Percentiles rank a stretch among this genome's conserved stretches.
Conservation (phyloP, 2,113 vertebrate species). For the Salminus brasiliensis region DNA sequence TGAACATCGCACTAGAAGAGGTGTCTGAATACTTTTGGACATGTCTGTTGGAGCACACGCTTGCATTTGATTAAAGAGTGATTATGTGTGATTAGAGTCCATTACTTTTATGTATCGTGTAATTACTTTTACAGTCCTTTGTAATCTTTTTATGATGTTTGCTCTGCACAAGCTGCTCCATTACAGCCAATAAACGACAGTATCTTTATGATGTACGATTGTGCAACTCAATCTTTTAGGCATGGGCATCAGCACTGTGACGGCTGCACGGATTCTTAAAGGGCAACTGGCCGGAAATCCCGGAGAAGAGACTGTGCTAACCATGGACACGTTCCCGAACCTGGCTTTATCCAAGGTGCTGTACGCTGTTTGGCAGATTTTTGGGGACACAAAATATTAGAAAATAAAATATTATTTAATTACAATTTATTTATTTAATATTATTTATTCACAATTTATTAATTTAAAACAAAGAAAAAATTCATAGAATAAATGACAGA, state of each 20-base stretch:
- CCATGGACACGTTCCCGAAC: constrained; percentile 81
- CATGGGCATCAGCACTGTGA: constrained; percentile 81
- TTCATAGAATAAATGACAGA: no score
- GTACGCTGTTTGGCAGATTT: background rate
- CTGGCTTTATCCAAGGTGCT: constrained; percentile 81
- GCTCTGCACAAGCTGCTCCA: background rate
- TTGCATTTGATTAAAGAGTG: no score
- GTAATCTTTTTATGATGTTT: background rate
- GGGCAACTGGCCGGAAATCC: constrained; percentile 70
- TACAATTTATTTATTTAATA: background rate
- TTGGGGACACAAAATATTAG: no score
- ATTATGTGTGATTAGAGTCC: background rate
- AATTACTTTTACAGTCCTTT: background rate
- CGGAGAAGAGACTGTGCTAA: constrained; percentile 76
- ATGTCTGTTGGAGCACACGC: no score
- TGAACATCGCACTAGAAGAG: no score
- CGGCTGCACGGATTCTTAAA: constrained; percentile 79
- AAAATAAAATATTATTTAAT: background rate
- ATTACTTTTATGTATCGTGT: background rate
- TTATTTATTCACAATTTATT: no score
- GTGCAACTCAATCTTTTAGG: constrained; percentile 60
- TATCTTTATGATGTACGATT: background rate
- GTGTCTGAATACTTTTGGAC: background rate
- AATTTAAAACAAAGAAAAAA: no score
- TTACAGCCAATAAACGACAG: background rate